Conservation (phyloP, 2,888 invertebrate species). For the Lamellibrachia satsuma region DNA sequence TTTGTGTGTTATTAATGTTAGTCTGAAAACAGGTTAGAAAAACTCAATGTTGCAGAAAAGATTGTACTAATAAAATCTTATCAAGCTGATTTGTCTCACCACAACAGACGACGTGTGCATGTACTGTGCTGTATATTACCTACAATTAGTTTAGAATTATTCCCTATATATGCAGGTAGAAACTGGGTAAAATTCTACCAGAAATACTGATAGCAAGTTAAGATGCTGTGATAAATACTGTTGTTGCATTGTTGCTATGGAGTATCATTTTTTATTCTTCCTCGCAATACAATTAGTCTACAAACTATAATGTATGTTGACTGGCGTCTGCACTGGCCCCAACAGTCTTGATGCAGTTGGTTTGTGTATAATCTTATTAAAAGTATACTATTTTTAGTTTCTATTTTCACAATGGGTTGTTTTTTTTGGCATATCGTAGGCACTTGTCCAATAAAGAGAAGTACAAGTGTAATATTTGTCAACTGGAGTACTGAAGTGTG, state of each 20-base stretch:
- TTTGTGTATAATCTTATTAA: slow-evolving; percentile 17
- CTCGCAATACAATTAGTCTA: neutral
- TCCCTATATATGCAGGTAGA: neutral
- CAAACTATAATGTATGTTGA: neutral
- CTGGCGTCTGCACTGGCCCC: neutral
- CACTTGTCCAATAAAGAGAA: neutral
- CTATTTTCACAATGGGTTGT: neutral
- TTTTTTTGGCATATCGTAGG: neutral
- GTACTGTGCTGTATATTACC: neutral
- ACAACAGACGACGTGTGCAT: too few species aligned
- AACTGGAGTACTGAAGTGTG: neutral
- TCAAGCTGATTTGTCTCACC: too few species aligned
- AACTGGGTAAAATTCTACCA: slow-evolving; percentile 11
- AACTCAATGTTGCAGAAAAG: too few species aligned
- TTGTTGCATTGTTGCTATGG: neutral
- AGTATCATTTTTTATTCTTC: neutral
- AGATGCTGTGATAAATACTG: neutral
- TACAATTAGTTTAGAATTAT: neutral
- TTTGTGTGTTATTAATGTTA: too few species aligned
- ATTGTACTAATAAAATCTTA: too few species aligned
- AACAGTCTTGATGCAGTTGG: neutral
- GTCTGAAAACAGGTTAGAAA: too few species aligned
- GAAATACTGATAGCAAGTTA: neutral
- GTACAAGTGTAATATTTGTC: neutral
- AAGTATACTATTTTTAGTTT: neutral